These are phyloP conservation scores for Apodemia arnacis DNA, from an alignment of 2,888 invertebrate genomes.

Conservation along the genomic window DNA sequence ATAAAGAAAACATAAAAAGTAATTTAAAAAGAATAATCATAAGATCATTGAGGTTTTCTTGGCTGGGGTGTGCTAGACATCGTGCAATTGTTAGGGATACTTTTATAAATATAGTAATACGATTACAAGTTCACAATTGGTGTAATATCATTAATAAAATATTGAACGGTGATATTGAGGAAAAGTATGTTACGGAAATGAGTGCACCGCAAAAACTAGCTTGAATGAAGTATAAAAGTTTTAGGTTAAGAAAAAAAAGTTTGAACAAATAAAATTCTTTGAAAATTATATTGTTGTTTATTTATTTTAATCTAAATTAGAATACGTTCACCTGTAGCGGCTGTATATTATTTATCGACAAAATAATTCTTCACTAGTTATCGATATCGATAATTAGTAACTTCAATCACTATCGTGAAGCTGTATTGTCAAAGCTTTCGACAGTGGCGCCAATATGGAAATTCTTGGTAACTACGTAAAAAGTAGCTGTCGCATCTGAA, in stretches of 20 bases:
- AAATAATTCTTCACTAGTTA: neutral
- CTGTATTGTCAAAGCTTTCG: neutral
- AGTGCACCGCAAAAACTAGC: neutral
- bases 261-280: neutral
- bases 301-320: neutral
- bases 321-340: neutral
- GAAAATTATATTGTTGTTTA: neutral
- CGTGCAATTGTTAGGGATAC: neutral
- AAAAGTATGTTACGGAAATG: slow-evolving; percentile 27
- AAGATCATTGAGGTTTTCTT: slow-evolving; percentile 7
- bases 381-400: neutral
- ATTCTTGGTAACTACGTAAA: no score
- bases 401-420: neutral
- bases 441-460: no score
- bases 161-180: slow-evolving; percentile 46
- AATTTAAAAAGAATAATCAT: slow-evolving; percentile 8
- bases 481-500: no score
- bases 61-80: slow-evolving; percentile 12
- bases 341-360: neutral
- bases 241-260: slow-evolving; percentile 11
- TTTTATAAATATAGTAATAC: slow-evolving; percentile 29
- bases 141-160: slow-evolving; percentile 45
- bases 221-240: slow-evolving; percentile 5
- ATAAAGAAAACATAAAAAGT: neutral
- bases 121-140: slow-evolving; percentile 39